Evolutionary conservation across 1,140 invertebrate species (phyloP).

Genomic region (Drosophila rhopaloa): DNA sequence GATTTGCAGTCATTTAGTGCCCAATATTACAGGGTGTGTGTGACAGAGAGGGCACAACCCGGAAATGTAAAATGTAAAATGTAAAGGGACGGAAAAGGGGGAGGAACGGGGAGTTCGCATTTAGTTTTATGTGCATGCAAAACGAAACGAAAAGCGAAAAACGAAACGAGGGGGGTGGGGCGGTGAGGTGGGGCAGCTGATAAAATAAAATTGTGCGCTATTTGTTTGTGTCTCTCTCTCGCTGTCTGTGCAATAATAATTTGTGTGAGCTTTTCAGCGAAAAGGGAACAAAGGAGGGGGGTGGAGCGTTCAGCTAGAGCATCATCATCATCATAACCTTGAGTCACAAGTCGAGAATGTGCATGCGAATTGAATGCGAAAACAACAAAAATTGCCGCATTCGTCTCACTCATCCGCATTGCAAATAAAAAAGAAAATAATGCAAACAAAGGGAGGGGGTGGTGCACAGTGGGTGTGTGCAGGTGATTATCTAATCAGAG

Average conservation of each 20-base stretch:
- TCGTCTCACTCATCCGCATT: constrained; percentile 39
- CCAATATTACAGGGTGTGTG: constrained; percentile 8
- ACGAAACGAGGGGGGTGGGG: constrained; percentile 6
- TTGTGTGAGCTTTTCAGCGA: constrained; percentile 63
- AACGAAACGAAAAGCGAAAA: constrained; percentile 72
- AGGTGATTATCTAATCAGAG: constrained; percentile 65
- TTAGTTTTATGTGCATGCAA: constrained; percentile 81
- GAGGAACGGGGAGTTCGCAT: constrained; percentile 30
- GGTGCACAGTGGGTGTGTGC: constrained; percentile 13
- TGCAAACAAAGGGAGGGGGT: background rate
- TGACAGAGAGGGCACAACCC: constrained; percentile 23
- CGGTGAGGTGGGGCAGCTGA: constrained; percentile 62
- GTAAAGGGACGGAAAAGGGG: constrained; percentile 2
- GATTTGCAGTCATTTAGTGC: constrained; percentile 27
- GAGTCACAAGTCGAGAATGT: constrained; percentile 80
- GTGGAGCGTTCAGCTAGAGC: constrained; percentile 33
- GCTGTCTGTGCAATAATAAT: constrained; percentile 67
- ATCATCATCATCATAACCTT: constrained; percentile 69
- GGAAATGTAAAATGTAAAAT: constrained; percentile 42
- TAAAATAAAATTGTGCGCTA: constrained; percentile 75
- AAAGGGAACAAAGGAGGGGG: constrained; percentile 19
- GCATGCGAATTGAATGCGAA: constrained; percentile 78
- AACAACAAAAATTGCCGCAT: constrained; percentile 33
- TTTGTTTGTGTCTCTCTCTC: constrained; percentile 2
- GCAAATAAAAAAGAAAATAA: background rate